Evolutionary conservation across 1,140 invertebrate genomes (phyloP), one percentile per base, ranked within the genome.

Genomic region (Maniola jurtina): DNA sequence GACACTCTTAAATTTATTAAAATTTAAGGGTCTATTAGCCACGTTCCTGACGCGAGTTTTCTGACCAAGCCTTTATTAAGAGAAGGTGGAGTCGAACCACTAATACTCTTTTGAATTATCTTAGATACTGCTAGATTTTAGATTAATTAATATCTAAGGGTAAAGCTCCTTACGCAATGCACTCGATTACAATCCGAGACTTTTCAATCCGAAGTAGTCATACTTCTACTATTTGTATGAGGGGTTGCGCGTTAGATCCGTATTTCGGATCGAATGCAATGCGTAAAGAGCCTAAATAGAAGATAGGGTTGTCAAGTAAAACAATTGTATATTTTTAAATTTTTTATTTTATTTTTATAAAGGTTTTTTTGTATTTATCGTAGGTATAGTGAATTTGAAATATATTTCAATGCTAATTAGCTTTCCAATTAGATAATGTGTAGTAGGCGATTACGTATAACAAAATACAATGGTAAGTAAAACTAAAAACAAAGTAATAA

Each of bases 351-450:
- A 81, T 79, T 81, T 87, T 86, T 85, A 88, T 85, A 88, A 86
- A 87, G 80, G 83, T 89, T 89, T 88, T 79, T 88, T 88, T 86
- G 84, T 88, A 83, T 89, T 85, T 82, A 87, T 83, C 77, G 77
- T 89, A 89, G 81, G 85, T 87, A 88, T 88, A 88, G 86, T 89
- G 86, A 88, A 85, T 87, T 88, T 84, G 77, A 83, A 84, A 84
- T 84, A 83, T 87, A 86, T 83, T 83, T 80, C 77, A 81, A 81
- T 81, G 79, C 81, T 84, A 83, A 80, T 80, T 83, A 82, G 80
- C 81, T 83, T 86, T 84, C 70, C 74, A 81, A 82, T 81, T 81
- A 80, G 75, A 82, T 86, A 88, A 89, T 90, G 88, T 90, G 88
- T 90, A 89, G 86, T 87, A 90, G 88, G 88, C 86, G 80, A 87